Base-by-base conservation (phyloP, 2,113 vertebrate genomes). In the Dendrocopos noguchii region DNA sequence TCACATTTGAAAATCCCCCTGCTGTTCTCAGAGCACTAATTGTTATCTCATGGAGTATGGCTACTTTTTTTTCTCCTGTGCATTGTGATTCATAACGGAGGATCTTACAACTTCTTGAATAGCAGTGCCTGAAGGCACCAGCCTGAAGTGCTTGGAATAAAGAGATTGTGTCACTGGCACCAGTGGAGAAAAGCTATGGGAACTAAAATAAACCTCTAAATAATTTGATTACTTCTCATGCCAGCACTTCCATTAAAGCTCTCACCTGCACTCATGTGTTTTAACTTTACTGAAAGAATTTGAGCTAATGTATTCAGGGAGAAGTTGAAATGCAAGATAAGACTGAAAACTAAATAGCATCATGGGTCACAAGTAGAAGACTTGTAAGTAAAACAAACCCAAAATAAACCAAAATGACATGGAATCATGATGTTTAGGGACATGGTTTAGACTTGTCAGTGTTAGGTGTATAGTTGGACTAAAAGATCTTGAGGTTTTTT, bases 191-290 rank as follows among this genome's bases (percentile, higher is more conserved):
- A 93, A 93, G n/a, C 13, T 57, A 80, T 70, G 33, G 70, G 87
- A 85, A 88, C 60, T 70, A 91, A 92, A 93, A 83, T 24, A 81
- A 95, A 50, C 15, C 44, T 79, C 70, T 79, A 39, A 74, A 90
- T 87, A 92, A 86, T 90, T 80, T 93, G 68, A 81, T 91, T 91
- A 68, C 67, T 85, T 57, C 25, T 92, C 25, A 70, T 88, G 83
- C 77, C 63, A 79, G 55, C 46, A 55, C 16, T 90, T 95, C 67
- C 55, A 87, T 87, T 91, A 88, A 87, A 92, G 39, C 65, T 94
- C 46, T 91, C 55, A 73, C 50, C 74, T 88, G n/a, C 11, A 24
- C 44, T 79, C n/a, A 34, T 3, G 6, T 82, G 46, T 90, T 94
- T 81, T 66, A 88, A 70, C 34, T 80, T 79, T 53, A 44, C 46